phyloP scores from a whole-genome alignment of 2,888 invertebrate genomes.

The Nycteola revayana region DNA sequence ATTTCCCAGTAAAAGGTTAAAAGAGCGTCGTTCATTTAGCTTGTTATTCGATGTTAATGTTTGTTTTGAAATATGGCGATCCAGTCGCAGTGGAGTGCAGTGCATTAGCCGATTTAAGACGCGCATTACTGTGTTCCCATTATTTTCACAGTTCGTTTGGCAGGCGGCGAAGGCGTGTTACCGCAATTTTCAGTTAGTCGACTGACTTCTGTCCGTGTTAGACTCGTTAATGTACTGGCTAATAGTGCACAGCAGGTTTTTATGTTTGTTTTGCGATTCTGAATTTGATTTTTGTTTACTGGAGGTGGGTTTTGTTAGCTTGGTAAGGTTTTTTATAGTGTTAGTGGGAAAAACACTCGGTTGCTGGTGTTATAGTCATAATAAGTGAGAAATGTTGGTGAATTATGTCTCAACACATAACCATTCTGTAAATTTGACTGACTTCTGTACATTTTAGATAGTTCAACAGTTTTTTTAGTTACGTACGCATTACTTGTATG shows the following conservation, averaged over 20 bases:
- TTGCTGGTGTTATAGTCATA: no score
- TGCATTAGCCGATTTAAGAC: constrained; percentile 65
- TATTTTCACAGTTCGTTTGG: constrained; percentile 74
- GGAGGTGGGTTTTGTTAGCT: no score
- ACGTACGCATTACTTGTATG: no score
- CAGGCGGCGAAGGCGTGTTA: constrained; percentile 37
- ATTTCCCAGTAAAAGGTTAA: no score
- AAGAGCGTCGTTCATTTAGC: constrained; percentile 6
- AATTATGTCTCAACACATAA: no score
- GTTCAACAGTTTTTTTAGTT: no score
- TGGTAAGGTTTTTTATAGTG: no score
- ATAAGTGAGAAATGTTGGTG: no score
- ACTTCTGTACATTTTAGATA: no score
- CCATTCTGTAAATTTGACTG: no score
- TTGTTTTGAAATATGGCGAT: constrained; percentile 31
- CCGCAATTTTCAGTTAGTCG: constrained; percentile 48
- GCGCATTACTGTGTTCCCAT: constrained; percentile 55
- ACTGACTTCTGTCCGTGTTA: constrained; percentile 37
- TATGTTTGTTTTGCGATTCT: constrained; percentile 16
- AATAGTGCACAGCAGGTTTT: constrained; percentile 40
- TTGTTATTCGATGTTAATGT: constrained; percentile 20
- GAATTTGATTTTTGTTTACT: no score
- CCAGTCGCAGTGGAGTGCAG: constrained; percentile 32
- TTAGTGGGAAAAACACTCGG: no score
- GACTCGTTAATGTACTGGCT: constrained; percentile 44